Conservation (phyloP, 2,888 invertebrate genomes). For the Oasisia sp. region DNA sequence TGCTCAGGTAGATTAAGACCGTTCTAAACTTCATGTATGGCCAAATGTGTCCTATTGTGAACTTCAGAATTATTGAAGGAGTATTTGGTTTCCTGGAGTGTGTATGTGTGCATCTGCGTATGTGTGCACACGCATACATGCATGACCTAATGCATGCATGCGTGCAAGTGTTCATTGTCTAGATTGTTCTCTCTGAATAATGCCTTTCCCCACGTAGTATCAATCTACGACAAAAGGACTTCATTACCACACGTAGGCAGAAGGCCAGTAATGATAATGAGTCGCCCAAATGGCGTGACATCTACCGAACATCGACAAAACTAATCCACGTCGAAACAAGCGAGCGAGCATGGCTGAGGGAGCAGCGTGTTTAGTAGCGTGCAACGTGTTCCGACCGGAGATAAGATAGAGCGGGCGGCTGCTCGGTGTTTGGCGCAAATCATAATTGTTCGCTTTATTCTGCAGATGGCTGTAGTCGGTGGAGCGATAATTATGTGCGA, state of each 20-base stretch:
- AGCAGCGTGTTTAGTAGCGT: constrained; percentile 2
- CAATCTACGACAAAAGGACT: not conserved
- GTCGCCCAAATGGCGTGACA: not conserved
- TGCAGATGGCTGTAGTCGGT: not conserved
- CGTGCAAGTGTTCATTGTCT: not conserved
- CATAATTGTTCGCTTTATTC: constrained; percentile 6
- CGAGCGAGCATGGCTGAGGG: not conserved
- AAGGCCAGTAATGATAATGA: not conserved
- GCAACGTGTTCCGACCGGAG: not conserved
- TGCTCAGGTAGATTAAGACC: too few species aligned
- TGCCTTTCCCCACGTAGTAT: not conserved
- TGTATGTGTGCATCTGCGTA: too few species aligned
- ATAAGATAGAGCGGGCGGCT: not conserved
- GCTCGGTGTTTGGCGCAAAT: constrained; percentile 4
- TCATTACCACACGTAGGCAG: not conserved
- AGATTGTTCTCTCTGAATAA: not conserved
- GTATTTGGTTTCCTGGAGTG: not conserved
- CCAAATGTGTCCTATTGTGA: not conserved
- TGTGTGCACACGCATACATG: too few species aligned
- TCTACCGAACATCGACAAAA: constrained; percentile 1
- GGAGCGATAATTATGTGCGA: not conserved
- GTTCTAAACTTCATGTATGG: too few species aligned
- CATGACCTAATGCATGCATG: not conserved
- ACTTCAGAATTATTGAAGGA: not conserved
- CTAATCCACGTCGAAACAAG: not conserved